Evolutionary conservation across 1,140 invertebrate genomes (phyloP).

Genomic region (Drosophila tristis): DNA sequence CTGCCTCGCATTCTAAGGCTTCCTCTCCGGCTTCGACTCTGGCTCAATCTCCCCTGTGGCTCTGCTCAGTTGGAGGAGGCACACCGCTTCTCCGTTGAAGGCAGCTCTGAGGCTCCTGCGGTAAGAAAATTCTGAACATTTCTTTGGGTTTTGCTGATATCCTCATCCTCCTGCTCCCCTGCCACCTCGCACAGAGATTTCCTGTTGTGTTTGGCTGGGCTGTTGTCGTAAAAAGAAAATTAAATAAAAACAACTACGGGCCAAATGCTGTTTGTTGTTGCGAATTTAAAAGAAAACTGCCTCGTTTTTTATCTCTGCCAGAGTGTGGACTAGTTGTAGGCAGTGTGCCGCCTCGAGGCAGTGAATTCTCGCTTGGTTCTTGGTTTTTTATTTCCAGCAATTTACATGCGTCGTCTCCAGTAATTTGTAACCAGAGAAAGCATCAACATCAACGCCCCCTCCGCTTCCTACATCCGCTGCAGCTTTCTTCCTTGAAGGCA

Average conservation of each 20-base stretch:
- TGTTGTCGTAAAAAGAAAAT: conserved; percentile 69
- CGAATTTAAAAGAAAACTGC: conserved; percentile 64
- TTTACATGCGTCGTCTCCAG: conserved; percentile 66
- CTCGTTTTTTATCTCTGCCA: conserved; percentile 32
- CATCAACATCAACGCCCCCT: conserved; percentile 20
- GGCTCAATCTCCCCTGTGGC: neutral
- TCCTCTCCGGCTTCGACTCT: neutral
- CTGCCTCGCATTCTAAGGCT: conserved; percentile 30
- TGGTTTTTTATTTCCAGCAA: conserved; percentile 49
- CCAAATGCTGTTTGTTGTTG: conserved; percentile 48
- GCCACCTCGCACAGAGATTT: conserved; percentile 30
- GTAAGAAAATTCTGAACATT: conserved; percentile 42
- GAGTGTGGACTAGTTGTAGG: conserved; percentile 68
- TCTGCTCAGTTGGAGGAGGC: neutral
- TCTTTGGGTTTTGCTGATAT: conserved; percentile 22
- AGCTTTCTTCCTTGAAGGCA: neutral
- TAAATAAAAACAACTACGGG: conserved; percentile 77
- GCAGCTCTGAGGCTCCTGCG: conserved; percentile 24
- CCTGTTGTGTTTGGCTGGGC: conserved; percentile 8
- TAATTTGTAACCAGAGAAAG: conserved; percentile 63
- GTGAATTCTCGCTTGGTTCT: conserved; percentile 9
- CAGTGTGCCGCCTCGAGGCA: conserved; percentile 30
- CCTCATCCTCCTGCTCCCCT: neutral
- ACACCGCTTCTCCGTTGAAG: conserved; percentile 2
- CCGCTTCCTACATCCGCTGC: conserved; percentile 11